Evolutionary conservation across 2,888 invertebrate species (phyloP).

Genomic region (Phytoseiulus persimilis): DNA sequence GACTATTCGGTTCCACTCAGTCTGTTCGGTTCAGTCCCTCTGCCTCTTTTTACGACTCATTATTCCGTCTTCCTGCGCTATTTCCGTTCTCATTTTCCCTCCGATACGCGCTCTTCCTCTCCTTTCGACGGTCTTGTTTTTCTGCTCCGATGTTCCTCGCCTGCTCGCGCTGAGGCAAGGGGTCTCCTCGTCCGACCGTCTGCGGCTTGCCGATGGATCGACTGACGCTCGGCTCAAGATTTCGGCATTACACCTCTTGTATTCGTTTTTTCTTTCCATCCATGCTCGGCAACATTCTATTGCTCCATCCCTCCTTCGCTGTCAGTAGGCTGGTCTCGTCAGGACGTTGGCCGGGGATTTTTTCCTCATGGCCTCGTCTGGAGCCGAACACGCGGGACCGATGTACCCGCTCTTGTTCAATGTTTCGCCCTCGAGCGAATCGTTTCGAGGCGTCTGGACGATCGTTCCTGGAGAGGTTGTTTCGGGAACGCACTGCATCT

Average conservation of each 20-base stretch:
- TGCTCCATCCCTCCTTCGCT: no score
- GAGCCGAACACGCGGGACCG: no score
- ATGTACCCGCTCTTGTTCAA: no score
- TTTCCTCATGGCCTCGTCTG: no score
- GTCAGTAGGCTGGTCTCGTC: no score
- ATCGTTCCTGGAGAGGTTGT: no score
- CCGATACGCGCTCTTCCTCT: background rate
- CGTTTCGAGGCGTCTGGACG: no score
- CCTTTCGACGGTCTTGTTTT: background rate
- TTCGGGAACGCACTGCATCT: no score
- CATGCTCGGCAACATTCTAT: no score
- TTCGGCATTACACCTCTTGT: background rate
- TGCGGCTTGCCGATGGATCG: background rate
- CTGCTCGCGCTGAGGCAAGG: background rate
- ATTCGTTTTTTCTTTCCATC: background rate
- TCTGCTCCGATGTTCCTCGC: background rate
- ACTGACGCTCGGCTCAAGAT: background rate
- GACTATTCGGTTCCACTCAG: background rate
- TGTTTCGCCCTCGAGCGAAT: no score
- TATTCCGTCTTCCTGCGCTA: background rate
- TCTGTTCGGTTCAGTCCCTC: background rate
- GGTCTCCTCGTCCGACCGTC: background rate
- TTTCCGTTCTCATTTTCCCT: background rate
- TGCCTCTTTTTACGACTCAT: background rate
- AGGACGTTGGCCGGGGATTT: no score